A percentile compares a stretch with the other conserved stretches of the same genome.
Evolutionary conservation across 2,888 invertebrate genomes (phyloP).

Genomic region (Pachymerium ferrugineum): DNA sequence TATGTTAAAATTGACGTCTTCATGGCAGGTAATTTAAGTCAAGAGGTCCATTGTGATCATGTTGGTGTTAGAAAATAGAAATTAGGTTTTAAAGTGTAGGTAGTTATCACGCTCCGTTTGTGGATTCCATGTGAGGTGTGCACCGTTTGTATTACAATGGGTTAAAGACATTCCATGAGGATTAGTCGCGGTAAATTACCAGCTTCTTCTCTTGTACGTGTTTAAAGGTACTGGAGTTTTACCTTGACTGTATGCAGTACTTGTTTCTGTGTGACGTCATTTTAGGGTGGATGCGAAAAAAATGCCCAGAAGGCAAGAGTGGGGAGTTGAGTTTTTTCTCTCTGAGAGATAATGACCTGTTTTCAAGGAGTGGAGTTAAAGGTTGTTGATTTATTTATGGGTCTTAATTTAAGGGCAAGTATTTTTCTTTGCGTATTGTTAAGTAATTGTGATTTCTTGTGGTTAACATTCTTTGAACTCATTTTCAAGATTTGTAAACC

Average conservation of each 20-base stretch:
- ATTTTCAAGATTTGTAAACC: too few relatives aligned
- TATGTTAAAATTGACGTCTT: not conserved
- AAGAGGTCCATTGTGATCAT: not conserved
- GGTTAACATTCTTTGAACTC: too few relatives aligned
- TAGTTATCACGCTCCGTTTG: not conserved
- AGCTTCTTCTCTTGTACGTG: not conserved
- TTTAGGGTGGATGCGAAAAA: not conserved
- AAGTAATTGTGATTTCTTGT: too few relatives aligned
- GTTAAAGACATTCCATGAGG: not conserved
- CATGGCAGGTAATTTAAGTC: not conserved
- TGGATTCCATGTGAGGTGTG: not conserved
- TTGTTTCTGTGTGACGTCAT: not conserved
- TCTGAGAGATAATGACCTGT: not conserved
- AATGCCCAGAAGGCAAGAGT: not conserved
- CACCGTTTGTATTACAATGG: not conserved
- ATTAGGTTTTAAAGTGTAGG: not conserved
- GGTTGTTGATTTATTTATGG: not conserved
- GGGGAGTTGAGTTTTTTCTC: not conserved
- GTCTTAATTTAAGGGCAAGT: too few relatives aligned
- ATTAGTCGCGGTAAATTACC: not conserved
- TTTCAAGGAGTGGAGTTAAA: not conserved
- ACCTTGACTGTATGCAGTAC: conserved; percentile 2
- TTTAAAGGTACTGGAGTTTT: not conserved
- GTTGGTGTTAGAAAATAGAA: not conserved
- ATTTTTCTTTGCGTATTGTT: too few relatives aligned